phyloP scores from a whole-genome alignment of 2,113 vertebrate species.

The Seriola rivoliana region DNA sequence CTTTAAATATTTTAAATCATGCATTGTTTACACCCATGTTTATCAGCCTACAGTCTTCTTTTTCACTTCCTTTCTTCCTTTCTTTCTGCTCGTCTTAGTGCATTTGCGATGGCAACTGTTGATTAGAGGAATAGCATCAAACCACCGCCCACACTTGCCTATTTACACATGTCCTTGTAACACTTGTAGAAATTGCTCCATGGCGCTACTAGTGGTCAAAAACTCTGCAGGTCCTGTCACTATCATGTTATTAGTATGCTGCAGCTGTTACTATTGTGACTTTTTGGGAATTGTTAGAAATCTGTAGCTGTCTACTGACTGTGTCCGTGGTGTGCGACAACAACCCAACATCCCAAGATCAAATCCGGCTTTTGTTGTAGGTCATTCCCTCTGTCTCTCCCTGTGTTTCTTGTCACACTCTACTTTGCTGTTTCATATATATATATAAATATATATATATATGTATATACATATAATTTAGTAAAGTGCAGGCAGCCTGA shows the following conservation, averaged over 20 bases:
- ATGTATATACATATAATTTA: too few relatives aligned
- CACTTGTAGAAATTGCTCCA: background rate
- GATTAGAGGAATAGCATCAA: background rate
- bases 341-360: background rate
- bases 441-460: too few relatives aligned
- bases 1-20: too few relatives aligned
- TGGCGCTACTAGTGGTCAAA: background rate
- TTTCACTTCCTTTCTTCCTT: too few relatives aligned
- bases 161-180: background rate
- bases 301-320: background rate
- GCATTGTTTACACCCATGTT: background rate
- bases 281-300: background rate
- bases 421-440: background rate
- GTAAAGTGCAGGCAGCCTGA: background rate
- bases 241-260: background rate
- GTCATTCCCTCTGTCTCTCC: background rate
- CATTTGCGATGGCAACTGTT: background rate
- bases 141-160: background rate
- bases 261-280: background rate
- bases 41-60: too few relatives aligned
- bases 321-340: background rate
- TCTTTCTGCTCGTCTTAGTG: too few relatives aligned
- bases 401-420: slow-evolving; percentile 10
- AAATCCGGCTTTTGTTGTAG: slow-evolving; percentile 13
- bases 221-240: background rate